Evolutionary conservation across 2,113 vertebrate genomes (phyloP).

Genomic region (Morphnarchus princeps): DNA sequence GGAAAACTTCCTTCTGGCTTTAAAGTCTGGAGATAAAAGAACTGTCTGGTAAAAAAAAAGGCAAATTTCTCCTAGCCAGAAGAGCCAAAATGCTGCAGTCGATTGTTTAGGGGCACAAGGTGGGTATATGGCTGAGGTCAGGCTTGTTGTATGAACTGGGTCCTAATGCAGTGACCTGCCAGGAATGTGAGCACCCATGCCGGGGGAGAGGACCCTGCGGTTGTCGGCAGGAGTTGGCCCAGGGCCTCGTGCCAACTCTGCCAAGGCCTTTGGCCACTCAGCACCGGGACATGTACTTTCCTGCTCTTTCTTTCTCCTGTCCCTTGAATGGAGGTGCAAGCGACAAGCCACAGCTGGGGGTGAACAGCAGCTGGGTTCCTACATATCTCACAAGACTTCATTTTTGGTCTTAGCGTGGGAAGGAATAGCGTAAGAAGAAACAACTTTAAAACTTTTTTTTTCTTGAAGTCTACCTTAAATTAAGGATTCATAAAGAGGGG

Average conservation of each 20-base stretch:
- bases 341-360: not conserved
- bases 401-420: not conserved
- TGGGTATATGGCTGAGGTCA: not conserved
- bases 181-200: not conserved
- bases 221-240: not conserved
- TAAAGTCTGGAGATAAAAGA: slow-evolving; percentile 17
- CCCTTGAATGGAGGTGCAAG: not conserved
- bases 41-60: not conserved
- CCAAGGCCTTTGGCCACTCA: not conserved
- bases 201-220: not conserved
- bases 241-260: not conserved
- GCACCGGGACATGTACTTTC: rapidly evolving
- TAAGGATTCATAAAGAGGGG: not conserved
- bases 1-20: slow-evolving; percentile 24
- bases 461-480: not conserved
- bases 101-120: not conserved
- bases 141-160: not conserved
- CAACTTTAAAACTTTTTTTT: not conserved
- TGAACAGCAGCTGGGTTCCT: not conserved
- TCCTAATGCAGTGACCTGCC: not conserved
- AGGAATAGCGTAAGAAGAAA: not conserved
- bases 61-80: not conserved
- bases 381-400: not conserved
- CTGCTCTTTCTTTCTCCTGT: not conserved
- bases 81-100: not conserved